Conservation (phyloP, 1,140 invertebrate species). For the Trypoxylus dichotomus region DNA sequence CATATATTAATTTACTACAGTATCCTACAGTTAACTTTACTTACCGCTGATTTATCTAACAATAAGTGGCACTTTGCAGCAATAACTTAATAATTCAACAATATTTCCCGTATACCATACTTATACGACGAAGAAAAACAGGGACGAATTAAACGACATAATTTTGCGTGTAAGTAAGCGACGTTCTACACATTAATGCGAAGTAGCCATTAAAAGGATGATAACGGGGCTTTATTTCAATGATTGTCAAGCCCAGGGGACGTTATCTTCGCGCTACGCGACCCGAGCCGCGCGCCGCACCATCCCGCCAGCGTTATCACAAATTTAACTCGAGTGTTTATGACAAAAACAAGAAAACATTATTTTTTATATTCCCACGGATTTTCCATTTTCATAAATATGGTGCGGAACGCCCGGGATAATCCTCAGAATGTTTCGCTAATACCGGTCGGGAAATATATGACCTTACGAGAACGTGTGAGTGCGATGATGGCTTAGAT, state of each 20-base stretch:
- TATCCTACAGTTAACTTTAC: neutral
- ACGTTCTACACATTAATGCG: constrained; percentile 36
- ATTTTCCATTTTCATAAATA: constrained; percentile 26
- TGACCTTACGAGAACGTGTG: constrained; percentile 5
- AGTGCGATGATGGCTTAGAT: neutral
- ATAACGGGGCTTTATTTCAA: constrained; percentile 41
- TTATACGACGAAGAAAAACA: neutral
- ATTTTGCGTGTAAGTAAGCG: constrained; percentile 31
- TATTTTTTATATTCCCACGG: constrained; percentile 25
- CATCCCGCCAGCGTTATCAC: constrained; percentile 24
- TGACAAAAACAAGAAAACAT: constrained; percentile 32
- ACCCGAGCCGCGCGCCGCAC: neutral
- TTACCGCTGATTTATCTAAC: neutral
- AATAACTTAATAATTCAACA: neutral
- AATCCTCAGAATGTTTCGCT: constrained; percentile 15
- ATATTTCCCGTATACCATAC: neutral
- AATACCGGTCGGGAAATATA: constrained; percentile 9
- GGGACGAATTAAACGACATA: constrained; percentile 17
- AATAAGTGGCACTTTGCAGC: neutral
- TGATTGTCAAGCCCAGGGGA: constrained; percentile 39
- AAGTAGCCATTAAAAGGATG: constrained; percentile 38
- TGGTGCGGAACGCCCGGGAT: constrained; percentile 11
- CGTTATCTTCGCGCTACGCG: constrained; percentile 4
- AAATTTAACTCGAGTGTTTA: constrained; percentile 32
- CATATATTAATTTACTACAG: no score